Conservation (phyloP, 2,888 invertebrate genomes). For the Brachypterus glaber region DNA sequence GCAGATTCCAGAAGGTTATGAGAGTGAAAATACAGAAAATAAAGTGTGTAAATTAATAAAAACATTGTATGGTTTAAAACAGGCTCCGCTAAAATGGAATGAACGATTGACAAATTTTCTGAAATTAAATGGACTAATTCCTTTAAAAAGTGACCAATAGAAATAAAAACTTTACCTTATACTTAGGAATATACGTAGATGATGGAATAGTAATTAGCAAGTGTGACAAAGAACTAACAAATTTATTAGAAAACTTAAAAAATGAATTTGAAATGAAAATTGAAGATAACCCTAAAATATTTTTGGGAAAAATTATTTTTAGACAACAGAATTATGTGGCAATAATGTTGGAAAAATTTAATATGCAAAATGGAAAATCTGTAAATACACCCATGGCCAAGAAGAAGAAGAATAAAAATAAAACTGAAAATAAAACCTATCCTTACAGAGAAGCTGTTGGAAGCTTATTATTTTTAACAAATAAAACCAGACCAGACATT, state of each 20-base stretch:
- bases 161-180: constrained; percentile 8
- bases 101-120: too few species aligned
- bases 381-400: constrained; percentile 17
- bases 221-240: constrained; percentile 5
- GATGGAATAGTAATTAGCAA: constrained; percentile 12
- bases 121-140: constrained; percentile 8
- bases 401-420: too few species aligned
- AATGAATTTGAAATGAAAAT: constrained; percentile 10
- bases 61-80: constrained; percentile 13
- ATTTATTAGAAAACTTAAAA: constrained; percentile 6
- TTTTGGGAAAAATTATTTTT: too few species aligned
- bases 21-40: constrained; percentile 3
- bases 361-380: constrained; percentile 19
- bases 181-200: constrained; percentile 17
- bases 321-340: constrained; percentile 14
- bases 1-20: constrained; percentile 16
- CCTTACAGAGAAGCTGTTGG: too few species aligned
- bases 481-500: too few species aligned
- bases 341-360: constrained; percentile 14
- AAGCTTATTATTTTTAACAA: too few species aligned
- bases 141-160: constrained; percentile 13
- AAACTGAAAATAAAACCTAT: too few species aligned
- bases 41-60: constrained; percentile 11
- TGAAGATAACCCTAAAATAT: constrained; percentile 3
- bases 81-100: constrained; percentile 9